phyloP scores from a whole-genome alignment of 2,888 invertebrate species.

The Drosophila mayaguana region DNA sequence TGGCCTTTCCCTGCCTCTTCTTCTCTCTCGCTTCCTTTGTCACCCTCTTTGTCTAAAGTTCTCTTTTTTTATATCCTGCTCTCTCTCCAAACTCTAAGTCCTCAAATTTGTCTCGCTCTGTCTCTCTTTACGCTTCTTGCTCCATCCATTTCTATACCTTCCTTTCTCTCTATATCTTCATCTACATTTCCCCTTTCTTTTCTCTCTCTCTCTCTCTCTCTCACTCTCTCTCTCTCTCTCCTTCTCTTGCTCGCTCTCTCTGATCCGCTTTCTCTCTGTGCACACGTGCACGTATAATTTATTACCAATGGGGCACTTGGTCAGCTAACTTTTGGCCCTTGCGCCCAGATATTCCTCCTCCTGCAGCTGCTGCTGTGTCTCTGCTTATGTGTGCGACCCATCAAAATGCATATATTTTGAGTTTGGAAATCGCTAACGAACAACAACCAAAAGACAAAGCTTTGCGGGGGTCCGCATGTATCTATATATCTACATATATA shows the following conservation, averaged over 20 bases:
- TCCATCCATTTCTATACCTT: no score
- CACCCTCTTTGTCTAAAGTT: no score
- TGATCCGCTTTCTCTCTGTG: not conserved
- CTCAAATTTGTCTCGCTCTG: no score
- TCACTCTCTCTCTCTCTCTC: not conserved
- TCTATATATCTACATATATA: not conserved
- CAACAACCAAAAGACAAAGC: conserved; percentile 26
- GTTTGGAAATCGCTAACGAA: conserved; percentile 31
- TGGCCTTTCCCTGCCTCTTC: not conserved
- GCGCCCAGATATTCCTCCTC: not conserved
- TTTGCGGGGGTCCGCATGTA: not conserved
- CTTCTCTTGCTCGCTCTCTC: not conserved
- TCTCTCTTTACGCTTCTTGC: not conserved
- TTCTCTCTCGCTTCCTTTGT: no score
- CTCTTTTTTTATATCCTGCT: no score
- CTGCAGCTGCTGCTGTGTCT: not conserved
- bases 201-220: not conserved
- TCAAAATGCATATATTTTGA: conserved; percentile 32
- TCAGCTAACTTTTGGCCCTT: conserved; percentile 6
- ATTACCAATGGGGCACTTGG: conserved; percentile 9
- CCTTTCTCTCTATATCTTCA: not conserved
- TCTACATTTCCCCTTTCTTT: not conserved
- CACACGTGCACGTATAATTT: no score
- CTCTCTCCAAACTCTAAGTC: no score
- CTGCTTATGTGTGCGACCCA: conserved; percentile 4